phyloP scores from a whole-genome alignment of 2,888 invertebrate species.

The Liodrosophila aerea region DNA sequence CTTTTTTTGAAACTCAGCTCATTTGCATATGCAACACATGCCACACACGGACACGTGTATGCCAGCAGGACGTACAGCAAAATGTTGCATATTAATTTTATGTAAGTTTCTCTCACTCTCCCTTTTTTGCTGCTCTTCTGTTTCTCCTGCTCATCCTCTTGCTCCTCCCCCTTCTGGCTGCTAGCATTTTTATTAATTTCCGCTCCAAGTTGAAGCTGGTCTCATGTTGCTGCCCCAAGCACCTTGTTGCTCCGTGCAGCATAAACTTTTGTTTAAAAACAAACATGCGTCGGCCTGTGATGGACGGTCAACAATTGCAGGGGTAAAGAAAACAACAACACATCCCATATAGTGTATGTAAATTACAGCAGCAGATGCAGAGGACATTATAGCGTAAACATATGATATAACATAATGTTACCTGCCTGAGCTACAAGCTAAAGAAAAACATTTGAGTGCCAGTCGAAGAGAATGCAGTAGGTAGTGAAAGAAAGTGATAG shows the following conservation, averaged over 20 bases:
- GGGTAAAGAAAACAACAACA: constrained; percentile 24
- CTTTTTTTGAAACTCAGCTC: constrained; percentile 14
- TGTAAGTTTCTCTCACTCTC: constrained; percentile 26
- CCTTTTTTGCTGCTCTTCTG: too few species aligned
- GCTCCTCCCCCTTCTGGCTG: constrained; percentile 15
- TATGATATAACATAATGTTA: constrained; percentile 41
- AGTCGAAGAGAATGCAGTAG: too few species aligned
- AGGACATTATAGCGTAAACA: constrained; percentile 25
- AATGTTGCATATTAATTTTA: constrained; percentile 72
- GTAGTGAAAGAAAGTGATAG: too few species aligned
- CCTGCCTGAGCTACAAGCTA: too few species aligned
- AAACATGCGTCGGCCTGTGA: constrained; percentile 60
- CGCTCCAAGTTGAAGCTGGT: constrained; percentile 51
- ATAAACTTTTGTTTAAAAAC: constrained; percentile 68
- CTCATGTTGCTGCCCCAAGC: constrained; percentile 2
- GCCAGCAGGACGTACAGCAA: constrained; percentile 48
- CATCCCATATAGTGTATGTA: constrained; percentile 58
- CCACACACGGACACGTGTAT: constrained; percentile 48
- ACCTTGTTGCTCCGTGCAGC: constrained; percentile 17
- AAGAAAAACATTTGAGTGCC: too few species aligned
- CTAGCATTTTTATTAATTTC: constrained; percentile 64
- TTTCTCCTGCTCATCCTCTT: background rate
- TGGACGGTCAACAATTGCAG: constrained; percentile 65
- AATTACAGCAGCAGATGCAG: constrained; percentile 58
- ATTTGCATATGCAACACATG: constrained; percentile 60